Base-by-base conservation (phyloP, 1,140 invertebrate genomes). In the Camponotus floridanus region DNA sequence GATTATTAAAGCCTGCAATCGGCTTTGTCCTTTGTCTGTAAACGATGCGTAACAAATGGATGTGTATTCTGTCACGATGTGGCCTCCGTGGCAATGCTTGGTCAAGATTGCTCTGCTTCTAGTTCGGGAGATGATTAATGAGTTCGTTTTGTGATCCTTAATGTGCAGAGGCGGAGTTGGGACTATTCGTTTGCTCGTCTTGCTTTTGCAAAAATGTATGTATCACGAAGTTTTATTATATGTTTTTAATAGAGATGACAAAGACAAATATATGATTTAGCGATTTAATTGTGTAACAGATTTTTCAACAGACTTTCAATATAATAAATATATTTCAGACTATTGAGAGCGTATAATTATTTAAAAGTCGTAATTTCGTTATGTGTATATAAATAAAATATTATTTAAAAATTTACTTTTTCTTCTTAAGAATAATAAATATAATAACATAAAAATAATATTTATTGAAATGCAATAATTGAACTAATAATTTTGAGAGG, bases 11-110 rank as follows among this genome's bases (percentile, higher is more conserved):
- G 84, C 76, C 68, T 13, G 48, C 15, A 64, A 68, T 68, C 76
- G 45, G 81, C 13, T 51, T 26, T 21, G 36, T 36, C 33, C 80
- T 89, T 88, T 87, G 76, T 88, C 73, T 84, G 74, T 71, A 91
- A 93, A 93, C 86, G 88, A 90, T 68, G 86, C 55, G 71, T 93
- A 90, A 92, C 78, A 90, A 92, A 92, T 93, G 91, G 90, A 89
- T 68, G 80, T 76, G 59, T 48, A 48, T 26, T 15, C 36, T 48
- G 59, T 68, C 13, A 62, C 31, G 36, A 13, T 48, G 26, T 26
- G 55, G 64, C 33, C 71, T 86, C 55, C n/a, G 74, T 86, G 18
- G 48, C 65, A 81, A 51, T 51, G 67, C 59, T 51, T 51, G 36
- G 39, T 42, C 57, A 55, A 67, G 45, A 84, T 51, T 31, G 39